Percentiles rank a stretch among this genome's conserved stretches.
phyloP scores from a whole-genome alignment of 2,797 vertebrate species.

The Xenops minutus region DNA sequence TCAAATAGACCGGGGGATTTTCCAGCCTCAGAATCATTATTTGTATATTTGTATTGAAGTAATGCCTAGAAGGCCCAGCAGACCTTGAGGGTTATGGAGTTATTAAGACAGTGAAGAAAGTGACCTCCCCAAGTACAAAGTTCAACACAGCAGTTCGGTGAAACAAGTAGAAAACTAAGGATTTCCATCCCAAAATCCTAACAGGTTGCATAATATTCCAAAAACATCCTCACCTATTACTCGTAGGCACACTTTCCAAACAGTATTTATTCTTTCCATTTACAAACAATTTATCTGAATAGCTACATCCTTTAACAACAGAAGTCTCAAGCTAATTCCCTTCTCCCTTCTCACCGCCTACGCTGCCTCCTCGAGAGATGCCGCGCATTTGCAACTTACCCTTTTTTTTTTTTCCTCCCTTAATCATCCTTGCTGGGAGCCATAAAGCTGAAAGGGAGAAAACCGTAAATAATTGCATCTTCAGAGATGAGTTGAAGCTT shows the following conservation, averaged over 20 bases:
- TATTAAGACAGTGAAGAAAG: constrained; percentile 23
- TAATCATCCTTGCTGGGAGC: constrained; percentile 44
- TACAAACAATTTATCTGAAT: constrained; percentile 21
- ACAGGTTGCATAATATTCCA: not conserved
- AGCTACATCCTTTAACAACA: constrained; percentile 34
- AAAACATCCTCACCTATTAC: not conserved
- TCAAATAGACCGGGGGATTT: not conserved
- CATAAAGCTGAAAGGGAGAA: constrained; percentile 36
- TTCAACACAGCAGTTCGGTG: not conserved
- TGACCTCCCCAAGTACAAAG: not conserved
- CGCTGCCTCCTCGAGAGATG: constrained; percentile 1
- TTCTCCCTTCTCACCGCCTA: constrained; percentile 30
- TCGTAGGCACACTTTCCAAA: not conserved
- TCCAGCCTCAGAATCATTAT: constrained; percentile 14
- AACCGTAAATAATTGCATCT: constrained; percentile 45
- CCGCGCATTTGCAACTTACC: not conserved
- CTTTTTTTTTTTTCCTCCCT: not conserved
- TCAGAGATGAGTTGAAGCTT: constrained; percentile 40
- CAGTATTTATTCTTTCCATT: constrained; percentile 16
- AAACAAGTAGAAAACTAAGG: not conserved
- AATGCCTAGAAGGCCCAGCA: constrained; percentile 8
- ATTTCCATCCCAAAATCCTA: not conserved
- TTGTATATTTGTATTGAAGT: constrained; percentile 28
- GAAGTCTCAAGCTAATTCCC: constrained; percentile 41
- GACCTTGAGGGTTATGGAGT: not conserved